Conservation (phyloP, 2,797 vertebrate species). For the Siniperca scherzeri region DNA sequence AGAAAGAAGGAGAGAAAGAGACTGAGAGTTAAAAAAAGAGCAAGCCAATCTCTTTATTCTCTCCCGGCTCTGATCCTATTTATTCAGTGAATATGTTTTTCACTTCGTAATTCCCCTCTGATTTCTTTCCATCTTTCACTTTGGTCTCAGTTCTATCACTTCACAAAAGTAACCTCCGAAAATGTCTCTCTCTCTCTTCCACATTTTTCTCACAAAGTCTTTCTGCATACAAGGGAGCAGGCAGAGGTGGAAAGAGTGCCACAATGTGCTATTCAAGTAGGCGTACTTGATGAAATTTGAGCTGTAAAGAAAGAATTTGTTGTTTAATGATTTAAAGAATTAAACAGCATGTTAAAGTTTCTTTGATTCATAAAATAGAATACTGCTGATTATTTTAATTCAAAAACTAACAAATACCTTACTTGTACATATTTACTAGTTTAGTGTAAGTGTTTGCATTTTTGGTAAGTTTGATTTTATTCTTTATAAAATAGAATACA, state of each 20-base stretch:
- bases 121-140: constrained; percentile 69
- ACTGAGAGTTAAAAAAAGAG: constrained; percentile 28
- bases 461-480: neutral
- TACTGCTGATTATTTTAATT: neutral
- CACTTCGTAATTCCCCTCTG: constrained; percentile 70
- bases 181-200: constrained; percentile 29
- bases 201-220: constrained; percentile 43
- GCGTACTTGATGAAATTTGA: neutral
- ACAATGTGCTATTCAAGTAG: neutral
- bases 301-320: no score
- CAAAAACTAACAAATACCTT: no score
- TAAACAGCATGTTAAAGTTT: neutral
- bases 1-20: constrained; percentile 31
- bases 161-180: constrained; percentile 62
- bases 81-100: constrained; percentile 74
- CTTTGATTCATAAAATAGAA: neutral
- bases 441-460: neutral
- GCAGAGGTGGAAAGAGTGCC: constrained; percentile 2
- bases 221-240: neutral
- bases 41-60: constrained; percentile 64
- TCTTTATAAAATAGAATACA: neutral
- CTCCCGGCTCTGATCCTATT: constrained; percentile 73
- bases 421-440: no score
- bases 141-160: constrained; percentile 68
- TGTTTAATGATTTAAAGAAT: neutral